Percentiles rank a stretch among this genome's conserved stretches.
phyloP scores from a whole-genome alignment of 2,797 vertebrate genomes.

The Anabas testudineus region DNA sequence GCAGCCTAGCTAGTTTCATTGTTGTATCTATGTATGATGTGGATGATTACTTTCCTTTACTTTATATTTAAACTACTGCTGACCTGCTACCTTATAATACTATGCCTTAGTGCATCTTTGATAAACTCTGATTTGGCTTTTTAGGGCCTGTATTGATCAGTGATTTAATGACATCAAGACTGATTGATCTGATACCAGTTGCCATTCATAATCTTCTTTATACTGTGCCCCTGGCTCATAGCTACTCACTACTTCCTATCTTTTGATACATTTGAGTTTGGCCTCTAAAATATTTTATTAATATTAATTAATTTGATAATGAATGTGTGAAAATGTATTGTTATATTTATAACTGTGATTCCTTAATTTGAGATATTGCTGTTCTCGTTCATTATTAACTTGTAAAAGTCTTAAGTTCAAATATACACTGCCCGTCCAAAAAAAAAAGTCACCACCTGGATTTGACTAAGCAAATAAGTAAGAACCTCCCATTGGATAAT shows the following conservation, averaged over 20 bases:
- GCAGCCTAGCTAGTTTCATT: slow-evolving; percentile 18
- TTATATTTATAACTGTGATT: too few species aligned
- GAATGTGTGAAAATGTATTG: not conserved
- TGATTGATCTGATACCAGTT: not conserved
- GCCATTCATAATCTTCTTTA: not conserved
- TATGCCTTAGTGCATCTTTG: not conserved
- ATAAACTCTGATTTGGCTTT: not conserved
- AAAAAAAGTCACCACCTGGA: too few species aligned
- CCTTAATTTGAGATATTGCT: too few species aligned
- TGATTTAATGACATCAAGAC: slow-evolving; percentile 1
- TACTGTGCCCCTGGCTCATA: not conserved
- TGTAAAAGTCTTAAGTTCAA: too few species aligned
- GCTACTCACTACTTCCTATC: too few species aligned
- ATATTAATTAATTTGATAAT: not conserved
- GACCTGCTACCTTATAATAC: not conserved
- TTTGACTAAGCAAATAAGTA: too few species aligned
- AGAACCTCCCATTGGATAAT: too few species aligned
- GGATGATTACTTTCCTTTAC: slow-evolving; percentile 9
- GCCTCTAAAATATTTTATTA: not conserved
- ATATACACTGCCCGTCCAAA: too few species aligned
- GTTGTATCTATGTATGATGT: slow-evolving; percentile 8
- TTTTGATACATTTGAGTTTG: not conserved
- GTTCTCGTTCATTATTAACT: too few species aligned
- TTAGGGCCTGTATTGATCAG: not conserved
- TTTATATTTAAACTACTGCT: slow-evolving; percentile 2